Evolutionary conservation across 2,888 invertebrate species (phyloP).

Genomic region (Cecidostiba fungosa): DNA sequence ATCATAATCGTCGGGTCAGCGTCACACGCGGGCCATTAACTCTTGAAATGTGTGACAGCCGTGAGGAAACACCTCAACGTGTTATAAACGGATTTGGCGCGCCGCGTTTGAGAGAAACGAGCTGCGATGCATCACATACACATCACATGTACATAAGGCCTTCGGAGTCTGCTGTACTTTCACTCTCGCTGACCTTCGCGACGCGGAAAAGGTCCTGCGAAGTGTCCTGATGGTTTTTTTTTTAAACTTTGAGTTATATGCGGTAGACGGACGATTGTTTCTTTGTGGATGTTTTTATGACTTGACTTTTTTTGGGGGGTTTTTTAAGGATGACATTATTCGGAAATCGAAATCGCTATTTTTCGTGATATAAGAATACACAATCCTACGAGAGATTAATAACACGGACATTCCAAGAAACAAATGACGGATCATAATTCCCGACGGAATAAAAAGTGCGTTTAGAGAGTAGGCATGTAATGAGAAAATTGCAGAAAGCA

Average conservation of each 20-base stretch:
- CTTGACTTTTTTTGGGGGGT: too few species aligned
- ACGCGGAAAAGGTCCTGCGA: slow-evolving; percentile 2
- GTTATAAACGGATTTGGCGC: slow-evolving; percentile 8
- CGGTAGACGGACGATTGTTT: neutral
- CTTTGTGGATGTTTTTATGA: neutral
- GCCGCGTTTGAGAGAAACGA: slow-evolving; percentile 13
- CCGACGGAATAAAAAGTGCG: neutral
- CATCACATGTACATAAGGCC: neutral
- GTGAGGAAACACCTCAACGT: slow-evolving; percentile 18
- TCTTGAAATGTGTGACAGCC: slow-evolving; percentile 29
- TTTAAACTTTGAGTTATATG: neutral
- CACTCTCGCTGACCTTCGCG: slow-evolving; percentile 33
- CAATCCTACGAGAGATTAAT: neutral
- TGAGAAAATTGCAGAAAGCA: slow-evolving; percentile 43
- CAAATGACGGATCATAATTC: neutral
- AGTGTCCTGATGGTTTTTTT: neutral
- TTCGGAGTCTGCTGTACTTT: slow-evolving; percentile 16
- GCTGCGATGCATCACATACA: slow-evolving; percentile 6
- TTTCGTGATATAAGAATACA: too few species aligned
- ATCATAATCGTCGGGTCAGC: slow-evolving; percentile 12
- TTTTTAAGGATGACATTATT: too few species aligned
- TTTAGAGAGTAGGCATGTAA: neutral
- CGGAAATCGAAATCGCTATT: too few species aligned
- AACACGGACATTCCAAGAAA: neutral
- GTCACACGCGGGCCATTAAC: slow-evolving; percentile 26